Conservation (phyloP, 1,140 invertebrate genomes). For the Rhopalosiphum maidis region DNA sequence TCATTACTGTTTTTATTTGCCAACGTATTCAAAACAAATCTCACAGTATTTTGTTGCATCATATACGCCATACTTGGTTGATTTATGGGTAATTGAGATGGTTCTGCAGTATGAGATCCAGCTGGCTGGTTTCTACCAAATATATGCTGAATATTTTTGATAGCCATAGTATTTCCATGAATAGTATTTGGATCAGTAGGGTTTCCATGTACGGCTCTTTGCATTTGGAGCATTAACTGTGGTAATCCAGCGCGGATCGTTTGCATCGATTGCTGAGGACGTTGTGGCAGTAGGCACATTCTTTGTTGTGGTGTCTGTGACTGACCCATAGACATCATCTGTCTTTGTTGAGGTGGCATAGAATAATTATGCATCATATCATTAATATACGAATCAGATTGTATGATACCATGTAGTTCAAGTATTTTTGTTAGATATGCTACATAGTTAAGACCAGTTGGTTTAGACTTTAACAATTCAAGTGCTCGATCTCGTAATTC, state of each 20-base stretch:
- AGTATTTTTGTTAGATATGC: conserved; percentile 29
- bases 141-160: background rate
- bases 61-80: too few relatives aligned
- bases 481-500: conserved; percentile 82
- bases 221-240: background rate
- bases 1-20: background rate
- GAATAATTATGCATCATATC: background rate
- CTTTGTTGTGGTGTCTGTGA: background rate
- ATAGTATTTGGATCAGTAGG: too few relatives aligned
- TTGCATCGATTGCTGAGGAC: background rate
- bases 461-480: conserved; percentile 73
- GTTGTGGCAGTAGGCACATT: background rate
- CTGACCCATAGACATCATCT: background rate
- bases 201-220: background rate
- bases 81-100: conserved; percentile 65
- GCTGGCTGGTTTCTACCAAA: background rate
- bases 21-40: background rate
- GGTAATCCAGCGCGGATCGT: background rate
- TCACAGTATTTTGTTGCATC: background rate
- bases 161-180: too few relatives aligned
- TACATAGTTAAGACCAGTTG: conserved; percentile 61
- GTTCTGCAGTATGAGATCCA: background rate
- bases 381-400: background rate
- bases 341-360: background rate
- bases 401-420: background rate